Percentiles rank a stretch among this genome's conserved stretches.
These are phyloP conservation scores for Lymantria dispar DNA, from an alignment of 2,888 invertebrate genomes.

Conservation along the genomic window DNA sequence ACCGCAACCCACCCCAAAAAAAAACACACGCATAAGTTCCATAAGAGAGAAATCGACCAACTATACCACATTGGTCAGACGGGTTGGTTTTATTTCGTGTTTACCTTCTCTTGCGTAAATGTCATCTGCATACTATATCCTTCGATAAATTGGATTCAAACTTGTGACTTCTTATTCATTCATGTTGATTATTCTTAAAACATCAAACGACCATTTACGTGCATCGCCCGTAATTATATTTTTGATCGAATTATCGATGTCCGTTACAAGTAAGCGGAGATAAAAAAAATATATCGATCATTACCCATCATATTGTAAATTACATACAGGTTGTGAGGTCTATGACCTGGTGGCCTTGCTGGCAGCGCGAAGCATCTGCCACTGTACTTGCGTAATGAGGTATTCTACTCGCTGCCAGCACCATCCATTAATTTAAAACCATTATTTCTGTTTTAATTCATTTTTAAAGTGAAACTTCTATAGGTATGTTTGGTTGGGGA, in stretches of 20 bases:
- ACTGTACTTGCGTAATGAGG: conserved; percentile 33
- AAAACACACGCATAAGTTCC: too few species aligned
- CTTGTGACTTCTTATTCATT: not conserved
- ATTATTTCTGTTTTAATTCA: too few species aligned
- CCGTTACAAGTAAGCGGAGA: conserved; percentile 1
- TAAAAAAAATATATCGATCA: conserved; percentile 27
- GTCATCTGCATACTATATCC: too few species aligned
- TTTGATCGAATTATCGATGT: conserved; percentile 5
- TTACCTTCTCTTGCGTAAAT: too few species aligned
- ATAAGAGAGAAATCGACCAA: too few species aligned
- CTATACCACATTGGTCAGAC: too few species aligned
- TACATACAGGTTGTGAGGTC: conserved; percentile 25
- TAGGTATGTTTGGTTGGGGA: too few species aligned
- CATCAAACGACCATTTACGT: conserved; percentile 1
- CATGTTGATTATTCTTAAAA: not conserved
- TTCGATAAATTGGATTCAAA: not conserved
- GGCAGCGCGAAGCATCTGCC: conserved; percentile 28
- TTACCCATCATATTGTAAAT: conserved; percentile 23
- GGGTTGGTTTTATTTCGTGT: too few species aligned
- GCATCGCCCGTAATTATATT: conserved; percentile 2
- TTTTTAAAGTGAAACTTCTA: too few species aligned
- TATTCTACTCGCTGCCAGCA: conserved; percentile 9
- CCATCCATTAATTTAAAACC: not conserved
- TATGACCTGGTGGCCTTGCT: conserved; percentile 30
- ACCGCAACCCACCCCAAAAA: too few species aligned